Base-by-base conservation (phyloP, 1,140 invertebrate genomes). In the Tetraneura akinire region DNA sequence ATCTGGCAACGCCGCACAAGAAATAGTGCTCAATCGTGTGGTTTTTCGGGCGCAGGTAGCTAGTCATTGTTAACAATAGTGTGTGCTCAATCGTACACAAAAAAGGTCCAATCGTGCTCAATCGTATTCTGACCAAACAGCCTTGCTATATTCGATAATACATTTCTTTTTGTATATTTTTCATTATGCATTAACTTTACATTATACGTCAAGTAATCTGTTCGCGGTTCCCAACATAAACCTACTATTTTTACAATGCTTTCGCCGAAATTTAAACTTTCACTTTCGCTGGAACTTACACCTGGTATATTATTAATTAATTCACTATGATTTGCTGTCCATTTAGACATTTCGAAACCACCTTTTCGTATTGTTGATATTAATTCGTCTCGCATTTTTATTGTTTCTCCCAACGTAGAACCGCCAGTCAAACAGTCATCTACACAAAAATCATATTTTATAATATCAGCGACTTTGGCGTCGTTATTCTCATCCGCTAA, bases 291-390 rank as follows among this genome's bases (percentile, higher is more conserved):
- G 5, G 21, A 18, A 53, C n/a, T n/a, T n/a, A n/a, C n/a, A n/a
- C n/a, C n/a, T n/a, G n/a, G n/a, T n/a, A n/a, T n/a, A 68, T 55
- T 55, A 47, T 16, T 1, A n/a, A 32, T 45, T 51, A 80, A 70
- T 37, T 1, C 21, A 14, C 11, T 57, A 84, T 86, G 76, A 18
- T 80, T 80, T 26, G 80, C 18, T 14, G n/a, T 51, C 80, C 64
- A 80, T 53, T 70, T 80, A 42, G 16, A 18, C 21, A 80, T 16
- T n/a, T 47, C 60, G 16, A 80, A 47, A 37, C 64, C 64, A 26
- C n/a, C 45, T 84, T 83, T 32, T 60, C 68, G 53, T 51, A 80
- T 80, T 51, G 21, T 6, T 1, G 16, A 5, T 23, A 60, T 51
- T 26, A 82, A 26, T 47, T 81, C 23, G 3, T 57, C n/a, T 49